phyloP scores from a whole-genome alignment of 2,113 vertebrate genomes.

The Siphamia tubifer region DNA sequence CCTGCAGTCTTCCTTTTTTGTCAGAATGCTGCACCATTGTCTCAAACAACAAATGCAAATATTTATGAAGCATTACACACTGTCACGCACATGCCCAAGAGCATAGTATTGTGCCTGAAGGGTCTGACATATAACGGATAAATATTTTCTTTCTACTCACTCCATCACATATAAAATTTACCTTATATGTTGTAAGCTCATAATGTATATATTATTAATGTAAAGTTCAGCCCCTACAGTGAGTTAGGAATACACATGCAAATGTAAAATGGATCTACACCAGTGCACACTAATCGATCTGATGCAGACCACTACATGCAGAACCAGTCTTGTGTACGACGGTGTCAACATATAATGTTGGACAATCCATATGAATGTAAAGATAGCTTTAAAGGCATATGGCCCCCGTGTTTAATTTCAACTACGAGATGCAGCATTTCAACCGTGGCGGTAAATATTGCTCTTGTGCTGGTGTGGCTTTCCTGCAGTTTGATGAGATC shows the following conservation, averaged over 20 bases:
- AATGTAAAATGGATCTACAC: too few relatives aligned
- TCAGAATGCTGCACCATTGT: background rate
- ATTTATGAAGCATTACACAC: background rate
- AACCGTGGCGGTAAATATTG: slow-evolving; percentile 43
- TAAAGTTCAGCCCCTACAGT: too few relatives aligned
- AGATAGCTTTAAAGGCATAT: slow-evolving; percentile 2
- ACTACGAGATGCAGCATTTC: background rate
- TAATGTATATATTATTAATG: too few relatives aligned
- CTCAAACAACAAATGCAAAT: background rate
- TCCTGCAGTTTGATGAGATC: slow-evolving; percentile 33
- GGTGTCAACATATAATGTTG: background rate
- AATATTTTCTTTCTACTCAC: background rate
- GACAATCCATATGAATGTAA: slow-evolving; percentile 10
- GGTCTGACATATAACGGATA: background rate
- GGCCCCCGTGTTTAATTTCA: slow-evolving; percentile 14
- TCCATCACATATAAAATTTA: background rate
- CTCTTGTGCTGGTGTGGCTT: background rate
- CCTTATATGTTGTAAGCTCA: background rate
- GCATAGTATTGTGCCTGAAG: background rate
- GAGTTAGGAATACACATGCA: background rate
- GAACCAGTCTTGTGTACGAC: background rate
- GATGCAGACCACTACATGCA: background rate
- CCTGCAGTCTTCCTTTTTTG: background rate
- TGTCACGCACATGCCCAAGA: background rate
- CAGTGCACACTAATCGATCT: too few relatives aligned